Evolutionary conservation across 2,797 vertebrate genomes (phyloP), one percentile per base, ranked within the genome.

Genomic region (Dicrostonyx torquatus): DNA sequence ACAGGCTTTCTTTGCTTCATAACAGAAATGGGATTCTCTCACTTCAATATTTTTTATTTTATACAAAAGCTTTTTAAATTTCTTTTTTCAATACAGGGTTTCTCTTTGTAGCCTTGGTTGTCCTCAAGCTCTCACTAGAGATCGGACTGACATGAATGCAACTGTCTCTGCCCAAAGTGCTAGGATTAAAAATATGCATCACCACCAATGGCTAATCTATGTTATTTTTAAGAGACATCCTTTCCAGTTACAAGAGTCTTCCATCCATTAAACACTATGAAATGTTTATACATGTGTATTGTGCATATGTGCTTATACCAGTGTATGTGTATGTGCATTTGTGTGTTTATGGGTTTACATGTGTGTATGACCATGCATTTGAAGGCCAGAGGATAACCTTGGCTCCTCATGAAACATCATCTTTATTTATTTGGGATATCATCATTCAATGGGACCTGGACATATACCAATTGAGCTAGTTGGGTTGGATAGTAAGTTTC

Each of bases 191-290:
- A 24, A 1, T 20, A 60, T 62, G 60, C 9, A 62, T 62, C 60
- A 62, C 60, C 24, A 62, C 60, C 24, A 62, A 8, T 62, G 24
- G 60, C 24, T 62, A 26, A 4, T 73, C n/a, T 68, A 22, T 62
- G 87, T 91, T 91, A 68, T 93, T 83, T 93, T 90, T 79, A 90
- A 53, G 50, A 48, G 87, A 75, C 0, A 34, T 68, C 72, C 93
- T 79, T 89, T 31, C 37, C 12, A 92, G 3, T 75, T 87, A 82
- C 85, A 40, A 70, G 37, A 76, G 72, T 1, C 12, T 50, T 83
- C n/a, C 5, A 82, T 77, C 15, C 58, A 64, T 31, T 31, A 87
- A 96, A 83, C 82, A 68, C 50, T 40, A 31, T 10, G 4, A 9
- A 11, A 3, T 22, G 15, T 29, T 15, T 70, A 6, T 37, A 9